A percentile compares a stretch with the other conserved stretches of the same genome.
phyloP scores from a whole-genome alignment of 2,113 vertebrate species.

The Pterocles gutturalis region DNA sequence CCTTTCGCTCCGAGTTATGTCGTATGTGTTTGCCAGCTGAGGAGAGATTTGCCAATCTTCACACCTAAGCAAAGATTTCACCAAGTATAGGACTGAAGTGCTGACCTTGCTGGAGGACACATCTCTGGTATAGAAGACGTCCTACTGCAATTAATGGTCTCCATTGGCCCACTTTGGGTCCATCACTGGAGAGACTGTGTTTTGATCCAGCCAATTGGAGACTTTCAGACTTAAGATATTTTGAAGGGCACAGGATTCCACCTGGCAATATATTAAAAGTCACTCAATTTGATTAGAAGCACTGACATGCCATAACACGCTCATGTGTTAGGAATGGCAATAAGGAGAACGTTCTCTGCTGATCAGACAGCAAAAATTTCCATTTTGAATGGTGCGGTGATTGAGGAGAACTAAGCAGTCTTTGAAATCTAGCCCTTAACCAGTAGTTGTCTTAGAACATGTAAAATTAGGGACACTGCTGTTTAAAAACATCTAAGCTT shows the following conservation, averaged over 20 bases:
- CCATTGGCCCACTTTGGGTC: not conserved
- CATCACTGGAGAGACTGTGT: accelerated
- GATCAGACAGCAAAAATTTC: not conserved
- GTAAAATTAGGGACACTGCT: not conserved
- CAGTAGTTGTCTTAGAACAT: not conserved
- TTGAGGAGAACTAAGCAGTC: not conserved
- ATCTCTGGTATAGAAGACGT: not conserved
- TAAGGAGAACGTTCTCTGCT: not conserved
- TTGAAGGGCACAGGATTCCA: not conserved
- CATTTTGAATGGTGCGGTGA: not conserved
- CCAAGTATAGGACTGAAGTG: not conserved
- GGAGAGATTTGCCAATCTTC: not conserved
- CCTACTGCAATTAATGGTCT: accelerated
- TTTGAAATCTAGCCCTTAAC: not conserved
- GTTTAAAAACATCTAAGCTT: not conserved
- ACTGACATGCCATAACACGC: not conserved
- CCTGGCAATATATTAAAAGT: not conserved
- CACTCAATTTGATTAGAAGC: not conserved
- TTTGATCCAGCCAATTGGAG: not conserved
- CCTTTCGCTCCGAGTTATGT: accelerated
- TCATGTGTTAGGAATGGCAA: accelerated
- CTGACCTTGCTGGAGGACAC: not conserved
- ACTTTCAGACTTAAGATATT: not conserved
- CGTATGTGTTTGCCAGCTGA: not conserved
- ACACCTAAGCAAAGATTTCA: not conserved